Conservation (phyloP, 2,888 invertebrate genomes). For the Drosophila neonasuta region DNA sequence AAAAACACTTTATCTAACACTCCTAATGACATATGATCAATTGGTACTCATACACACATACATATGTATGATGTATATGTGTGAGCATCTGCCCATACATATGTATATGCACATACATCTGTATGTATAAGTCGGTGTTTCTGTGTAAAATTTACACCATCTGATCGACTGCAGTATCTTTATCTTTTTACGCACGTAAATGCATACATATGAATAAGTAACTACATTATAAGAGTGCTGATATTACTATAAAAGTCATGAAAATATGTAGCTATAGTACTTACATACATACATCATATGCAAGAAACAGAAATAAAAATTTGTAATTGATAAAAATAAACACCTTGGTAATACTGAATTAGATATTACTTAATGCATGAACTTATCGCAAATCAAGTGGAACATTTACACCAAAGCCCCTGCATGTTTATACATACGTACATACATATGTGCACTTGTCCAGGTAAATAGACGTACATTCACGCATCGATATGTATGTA, state of each 20-base stretch:
- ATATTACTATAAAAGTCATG: too few species aligned
- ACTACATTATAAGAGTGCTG: too few species aligned
- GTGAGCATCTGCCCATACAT: too few species aligned
- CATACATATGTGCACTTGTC: not conserved
- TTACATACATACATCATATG: conserved; percentile 1
- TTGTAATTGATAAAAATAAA: not conserved
- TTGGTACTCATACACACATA: not conserved
- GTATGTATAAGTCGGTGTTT: conserved; percentile 4
- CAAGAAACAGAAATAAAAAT: not conserved
- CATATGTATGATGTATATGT: not conserved
- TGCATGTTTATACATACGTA: not conserved
- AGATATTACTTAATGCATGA: conserved; percentile 9
- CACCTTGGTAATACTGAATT: conserved; percentile 2
- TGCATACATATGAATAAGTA: not conserved
- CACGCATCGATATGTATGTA: not conserved
- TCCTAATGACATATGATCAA: not conserved
- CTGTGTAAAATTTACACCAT: not conserved
- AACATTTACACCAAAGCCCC: not conserved
- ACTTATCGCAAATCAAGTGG: not conserved
- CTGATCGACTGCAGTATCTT: conserved; percentile 11
- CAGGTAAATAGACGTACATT: not conserved
- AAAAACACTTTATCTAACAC: not conserved
- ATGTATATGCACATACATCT: not conserved
- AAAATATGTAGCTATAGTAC: not conserved
- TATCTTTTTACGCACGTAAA: conserved; percentile 2